A percentile compares a stretch with the other conserved stretches of the same genome.
These are phyloP conservation scores for Selenia dentaria DNA, from an alignment of 2,888 invertebrate species.

Conservation along the genomic window DNA sequence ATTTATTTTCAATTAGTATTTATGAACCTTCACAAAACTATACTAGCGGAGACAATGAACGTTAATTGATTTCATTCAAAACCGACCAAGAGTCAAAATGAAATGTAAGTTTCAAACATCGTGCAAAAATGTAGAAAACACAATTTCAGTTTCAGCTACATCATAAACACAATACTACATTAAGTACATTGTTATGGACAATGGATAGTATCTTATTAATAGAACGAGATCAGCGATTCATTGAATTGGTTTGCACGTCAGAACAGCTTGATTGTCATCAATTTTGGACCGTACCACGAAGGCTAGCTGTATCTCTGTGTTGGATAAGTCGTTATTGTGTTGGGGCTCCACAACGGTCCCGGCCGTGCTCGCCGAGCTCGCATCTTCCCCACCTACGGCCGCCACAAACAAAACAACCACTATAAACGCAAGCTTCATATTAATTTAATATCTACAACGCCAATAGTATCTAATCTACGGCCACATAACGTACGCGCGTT, in stretches of 20 bases:
- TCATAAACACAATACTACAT: too few species aligned
- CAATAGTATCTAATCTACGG: constrained; percentile 44
- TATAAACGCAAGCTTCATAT: constrained; percentile 50
- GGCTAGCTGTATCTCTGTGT: constrained; percentile 60
- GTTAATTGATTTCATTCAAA: too few species aligned
- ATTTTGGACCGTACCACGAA: constrained; percentile 61
- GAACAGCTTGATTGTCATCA: constrained; percentile 34
- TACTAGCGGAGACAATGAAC: too few species aligned
- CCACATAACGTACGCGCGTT: constrained; percentile 56
- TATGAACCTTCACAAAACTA: too few species aligned
- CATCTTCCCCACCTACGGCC: constrained; percentile 45
- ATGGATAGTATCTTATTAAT: constrained; percentile 3
- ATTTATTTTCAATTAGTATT: too few species aligned
- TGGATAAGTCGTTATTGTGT: constrained; percentile 46
- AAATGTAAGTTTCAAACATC: too few species aligned
- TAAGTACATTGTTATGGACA: background rate
- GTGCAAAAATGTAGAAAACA: too few species aligned
- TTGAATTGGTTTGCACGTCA: constrained; percentile 12
- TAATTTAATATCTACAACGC: constrained; percentile 43
- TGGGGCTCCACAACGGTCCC: constrained; percentile 40
- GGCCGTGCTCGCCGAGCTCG: constrained; percentile 13
- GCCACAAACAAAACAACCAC: constrained; percentile 43
- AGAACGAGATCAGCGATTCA: constrained; percentile 9
- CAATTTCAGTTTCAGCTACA: too few species aligned
- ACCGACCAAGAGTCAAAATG: too few species aligned